Evolutionary conservation across 2,113 vertebrate genomes (phyloP), one percentile per base, ranked within the genome.

Genomic region (Aptenodytes forsteri): DNA sequence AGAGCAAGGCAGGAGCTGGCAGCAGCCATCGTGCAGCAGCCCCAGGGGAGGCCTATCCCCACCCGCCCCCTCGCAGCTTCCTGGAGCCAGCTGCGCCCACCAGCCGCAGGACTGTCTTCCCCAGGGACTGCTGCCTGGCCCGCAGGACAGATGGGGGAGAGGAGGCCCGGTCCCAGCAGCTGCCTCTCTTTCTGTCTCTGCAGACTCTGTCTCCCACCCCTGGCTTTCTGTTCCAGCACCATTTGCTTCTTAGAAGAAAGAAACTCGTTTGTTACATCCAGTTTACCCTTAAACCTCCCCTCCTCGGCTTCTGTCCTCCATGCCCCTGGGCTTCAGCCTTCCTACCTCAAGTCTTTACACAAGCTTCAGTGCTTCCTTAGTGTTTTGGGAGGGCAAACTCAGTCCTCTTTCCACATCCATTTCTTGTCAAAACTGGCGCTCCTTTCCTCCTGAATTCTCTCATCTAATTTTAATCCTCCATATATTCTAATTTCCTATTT

Each of bases 41-140:
- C 10, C n/a, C 20, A 27, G 10, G 14, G 26, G 8, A 56, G 10
- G 6, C 10, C 2, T 32, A 9, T 55, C 42, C 19, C 26, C 1
- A 0, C 22, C 9, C 0, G 0, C 16, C 9, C 12, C 16, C 16
- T 80, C 2, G 0, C 14, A 44, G 36, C 13, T 22, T 21, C 30
- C 26, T 26, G n/a, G 23, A 61, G 22, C 11, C 14, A 18, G 26
- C 18, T 71, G 44, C 2, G 3, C 40, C 47, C 29, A 16, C 6
- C 15, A 13, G 29, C 34, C 5, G 0, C 20, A n/a, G 20, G 25
- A 40, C n/a, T 56, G 8, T 16, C n/a, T 55, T 62, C 30, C 11
- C 6, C 10, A 17, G 12, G 7, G 30, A 40, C 14, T 2, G 0
- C 23, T 13, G 42, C 5, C 30, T 19, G 40, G 22, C 34, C 22